These are phyloP conservation scores for Calephelis virginiensis DNA, from an alignment of 1,140 invertebrate genomes.

Conservation along the genomic window DNA sequence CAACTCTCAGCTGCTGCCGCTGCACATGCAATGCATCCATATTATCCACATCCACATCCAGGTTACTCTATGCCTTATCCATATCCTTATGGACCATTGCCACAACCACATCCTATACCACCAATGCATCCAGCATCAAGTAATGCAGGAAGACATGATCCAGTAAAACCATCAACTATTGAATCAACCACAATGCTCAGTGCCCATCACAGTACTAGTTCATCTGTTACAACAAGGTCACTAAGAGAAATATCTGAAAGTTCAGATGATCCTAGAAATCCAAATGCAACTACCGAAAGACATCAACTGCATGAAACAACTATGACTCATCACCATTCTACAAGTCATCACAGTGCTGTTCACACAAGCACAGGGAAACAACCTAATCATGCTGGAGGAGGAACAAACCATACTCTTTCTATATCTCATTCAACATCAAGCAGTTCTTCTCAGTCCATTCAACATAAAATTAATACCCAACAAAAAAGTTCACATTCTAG, in stretches of 20 bases:
- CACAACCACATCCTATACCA: constrained; percentile 85
- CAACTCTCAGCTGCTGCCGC: constrained; percentile 78
- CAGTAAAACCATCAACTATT: constrained; percentile 78
- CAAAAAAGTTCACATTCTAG: constrained; percentile 75
- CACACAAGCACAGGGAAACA: constrained; percentile 81
- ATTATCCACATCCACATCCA: constrained; percentile 85
- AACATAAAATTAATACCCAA: constrained; percentile 80
- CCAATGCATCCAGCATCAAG: constrained; percentile 81
- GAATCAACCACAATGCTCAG: constrained; percentile 85
- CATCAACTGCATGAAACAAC: constrained; percentile 81
- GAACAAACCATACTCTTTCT: constrained; percentile 79
- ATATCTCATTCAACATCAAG: constrained; percentile 83
- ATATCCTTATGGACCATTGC: constrained; percentile 85
- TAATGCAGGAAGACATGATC: constrained; percentile 70
- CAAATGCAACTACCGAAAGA: constrained; percentile 71
- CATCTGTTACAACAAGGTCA: constrained; percentile 80
- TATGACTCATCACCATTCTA: constrained; percentile 82
- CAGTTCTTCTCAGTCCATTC: constrained; percentile 80
- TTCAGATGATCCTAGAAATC: constrained; percentile 70
- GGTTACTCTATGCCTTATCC: constrained; percentile 82
- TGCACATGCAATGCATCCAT: constrained; percentile 81
- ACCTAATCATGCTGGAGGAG: constrained; percentile 75
- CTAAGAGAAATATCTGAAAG: constrained; percentile 80
- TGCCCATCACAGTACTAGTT: constrained; percentile 82
- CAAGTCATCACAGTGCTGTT: constrained; percentile 81